A percentile compares a stretch with the other conserved stretches of the same genome.
phyloP scores from a whole-genome alignment of 2,113 vertebrate species.

The Pteropus alecto region DNA sequence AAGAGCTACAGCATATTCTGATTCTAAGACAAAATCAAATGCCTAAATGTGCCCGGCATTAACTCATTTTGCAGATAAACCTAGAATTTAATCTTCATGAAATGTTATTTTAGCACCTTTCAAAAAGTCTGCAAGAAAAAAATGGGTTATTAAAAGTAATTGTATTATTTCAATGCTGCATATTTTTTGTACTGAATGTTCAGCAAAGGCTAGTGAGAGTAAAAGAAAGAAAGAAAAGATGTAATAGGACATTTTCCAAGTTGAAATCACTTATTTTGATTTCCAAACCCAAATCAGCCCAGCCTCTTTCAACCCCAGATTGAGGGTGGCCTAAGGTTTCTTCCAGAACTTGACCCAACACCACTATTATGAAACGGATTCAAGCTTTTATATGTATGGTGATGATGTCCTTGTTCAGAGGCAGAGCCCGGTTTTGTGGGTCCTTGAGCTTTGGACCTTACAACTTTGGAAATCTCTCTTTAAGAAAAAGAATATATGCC shows the following conservation, averaged over 20 bases:
- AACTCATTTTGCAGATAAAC: background rate
- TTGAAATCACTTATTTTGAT: background rate
- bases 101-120: constrained; percentile 74
- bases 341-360: background rate
- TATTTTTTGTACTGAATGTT: background rate
- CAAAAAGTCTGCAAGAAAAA: background rate
- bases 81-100: constrained; percentile 67
- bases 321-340: background rate
- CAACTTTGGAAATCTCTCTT: background rate
- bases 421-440: background rate
- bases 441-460: background rate
- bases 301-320: background rate
- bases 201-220: background rate
- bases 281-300: background rate
- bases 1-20: background rate
- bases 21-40: background rate
- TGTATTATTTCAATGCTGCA: background rate
- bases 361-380: background rate
- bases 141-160: background rate
- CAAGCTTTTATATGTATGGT: background rate
- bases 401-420: background rate
- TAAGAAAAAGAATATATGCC: background rate
- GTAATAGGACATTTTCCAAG: background rate
- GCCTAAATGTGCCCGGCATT: background rate
- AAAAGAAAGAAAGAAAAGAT: background rate